These are phyloP conservation scores for Xenentodon cancila DNA, from an alignment of 2,797 vertebrate species.

Conservation along the genomic window DNA sequence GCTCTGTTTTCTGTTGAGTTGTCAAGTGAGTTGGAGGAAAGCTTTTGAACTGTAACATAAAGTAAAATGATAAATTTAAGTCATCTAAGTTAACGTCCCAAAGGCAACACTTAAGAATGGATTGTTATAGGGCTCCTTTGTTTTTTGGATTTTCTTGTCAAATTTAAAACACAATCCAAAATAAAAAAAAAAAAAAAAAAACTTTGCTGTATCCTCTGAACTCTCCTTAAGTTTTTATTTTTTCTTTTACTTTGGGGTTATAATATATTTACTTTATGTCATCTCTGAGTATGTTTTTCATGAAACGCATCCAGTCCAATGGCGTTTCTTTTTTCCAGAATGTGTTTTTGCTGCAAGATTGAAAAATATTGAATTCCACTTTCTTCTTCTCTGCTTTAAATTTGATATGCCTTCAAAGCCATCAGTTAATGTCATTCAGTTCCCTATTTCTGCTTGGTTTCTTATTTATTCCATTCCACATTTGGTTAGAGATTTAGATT, in stretches of 20 bases:
- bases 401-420: background rate
- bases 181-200: too few relatives aligned
- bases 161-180: conserved; percentile 17
- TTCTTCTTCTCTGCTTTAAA: conserved; percentile 1
- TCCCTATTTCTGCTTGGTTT: background rate
- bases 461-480: too few relatives aligned
- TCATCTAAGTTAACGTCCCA: conserved; percentile 23
- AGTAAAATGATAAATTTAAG: conserved; percentile 38
- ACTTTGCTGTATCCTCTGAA: too few relatives aligned
- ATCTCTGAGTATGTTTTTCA: background rate
- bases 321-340: conserved; percentile 23
- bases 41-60: conserved; percentile 39
- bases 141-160: conserved; percentile 13
- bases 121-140: conserved; percentile 12
- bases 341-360: conserved; percentile 3
- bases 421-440: background rate
- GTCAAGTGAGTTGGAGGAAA: conserved; percentile 41
- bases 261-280: background rate
- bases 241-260: background rate
- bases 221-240: too few relatives aligned
- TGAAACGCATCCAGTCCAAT: background rate
- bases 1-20: conserved; percentile 47
- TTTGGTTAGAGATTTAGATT: too few relatives aligned
- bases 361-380: conserved; percentile 18
- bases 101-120: conserved; percentile 7